phyloP scores from a whole-genome alignment of 1,140 invertebrate genomes.

The Apis mellifera region Amel_HAv3.1 CM009943.2:10515501-10516000 shows the following conservation, averaged over 20 bases:
- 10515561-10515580: constrained; percentile 93
- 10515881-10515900: no score
- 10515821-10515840: constrained; percentile 24
- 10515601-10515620: constrained; percentile 79
- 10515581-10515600: constrained; percentile 84
- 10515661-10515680: constrained; percentile 92
- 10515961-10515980: no score
- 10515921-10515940: no score
- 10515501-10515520: constrained; percentile 82
- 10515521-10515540: constrained; percentile 90
- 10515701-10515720: constrained; percentile 94
- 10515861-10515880: neutral
- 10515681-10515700: constrained; percentile 96
- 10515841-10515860: constrained; percentile 24
- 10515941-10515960: no score
- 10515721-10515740: constrained; percentile 81
- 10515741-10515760: constrained; percentile 69
- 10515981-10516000: no score
- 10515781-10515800: constrained; percentile 80
- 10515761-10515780: constrained; percentile 67
- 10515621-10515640: constrained; percentile 93
- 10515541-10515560: constrained; percentile 92
- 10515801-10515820: constrained; percentile 75
- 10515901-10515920: no score
- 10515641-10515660: constrained; percentile 89